Base-by-base conservation (phyloP, 2,797 vertebrate genomes). In the Synaphobranchus kaupii region DNA sequence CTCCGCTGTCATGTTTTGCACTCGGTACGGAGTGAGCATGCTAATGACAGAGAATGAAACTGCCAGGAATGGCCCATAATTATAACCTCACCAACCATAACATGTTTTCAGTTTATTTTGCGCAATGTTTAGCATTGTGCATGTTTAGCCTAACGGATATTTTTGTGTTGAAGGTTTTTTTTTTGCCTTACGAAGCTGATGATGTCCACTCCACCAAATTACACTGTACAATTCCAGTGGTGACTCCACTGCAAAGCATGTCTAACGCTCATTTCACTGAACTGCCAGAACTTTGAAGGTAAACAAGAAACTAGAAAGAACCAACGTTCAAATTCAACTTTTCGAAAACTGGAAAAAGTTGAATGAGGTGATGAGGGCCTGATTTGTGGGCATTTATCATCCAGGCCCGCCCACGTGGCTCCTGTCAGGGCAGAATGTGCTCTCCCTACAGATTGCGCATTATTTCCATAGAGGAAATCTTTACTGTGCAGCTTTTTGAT, bases 401-500 rank as follows among this genome's bases (percentile, higher is more conserved):
- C 44, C 25, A 50, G 39, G 76, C 20, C 76, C 4, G 76, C 20
- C 76, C 44, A 22, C 17, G 15, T 8, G 34, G 34, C 44, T 80
- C 13, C 34, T n/a, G 10, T 47, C 7, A 48, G 58, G 9, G 22
- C 1, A 47, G 39, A 48, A 47, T 13, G 17, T n/a, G 1, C 58
- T n/a, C 17, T 48, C 39, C 56, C 22, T 85, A 28, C 54, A 47
- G 31, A 81, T 50, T 81, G 12, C 76, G 15, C 82, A 20, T 58
- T 60, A 60, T 84, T 84, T 60, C 52, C 52, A 85, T 34, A 28
- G 1, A 68, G 60, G 39, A 85, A 85, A 63, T n/a, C 10, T 63
- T 84, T 47, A 85, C 84, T 25, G 22, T 39, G 13, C 84, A n/a
- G 58, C 58, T 66, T 68, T 68, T 22, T 68, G 56, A 47, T 85